A percentile compares a stretch with the other conserved stretches of the same genome.
Evolutionary conservation across 2,113 vertebrate species (phyloP).

Genomic region (Dicrurus megarhynchus): DNA sequence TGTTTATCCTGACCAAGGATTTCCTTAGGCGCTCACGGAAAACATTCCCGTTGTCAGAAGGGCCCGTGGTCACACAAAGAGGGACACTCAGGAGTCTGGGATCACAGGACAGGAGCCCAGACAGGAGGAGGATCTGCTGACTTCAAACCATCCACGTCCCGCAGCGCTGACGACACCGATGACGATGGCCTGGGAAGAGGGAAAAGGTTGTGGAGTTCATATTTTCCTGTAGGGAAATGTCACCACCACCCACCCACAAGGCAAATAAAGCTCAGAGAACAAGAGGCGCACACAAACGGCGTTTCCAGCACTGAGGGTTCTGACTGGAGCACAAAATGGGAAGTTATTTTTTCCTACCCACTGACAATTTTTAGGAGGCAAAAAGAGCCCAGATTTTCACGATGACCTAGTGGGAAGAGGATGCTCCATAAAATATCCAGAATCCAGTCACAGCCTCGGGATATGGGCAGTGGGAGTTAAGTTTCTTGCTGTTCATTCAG

Average conservation of each 20-base stretch:
- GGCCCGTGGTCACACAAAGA: conserved; percentile 44
- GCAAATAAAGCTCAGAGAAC: conserved; percentile 7
- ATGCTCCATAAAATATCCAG: not conserved
- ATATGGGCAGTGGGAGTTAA: not conserved
- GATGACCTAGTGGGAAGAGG: not conserved
- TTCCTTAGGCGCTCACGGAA: conserved; percentile 62
- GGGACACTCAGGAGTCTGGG: conserved; percentile 40
- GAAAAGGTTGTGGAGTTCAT: conserved; percentile 15
- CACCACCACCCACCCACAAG: not conserved
- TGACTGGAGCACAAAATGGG: not conserved
- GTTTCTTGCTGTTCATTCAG: not conserved
- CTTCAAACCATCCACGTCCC: not conserved
- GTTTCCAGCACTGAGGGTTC: not conserved
- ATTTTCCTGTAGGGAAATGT: conserved; percentile 23
- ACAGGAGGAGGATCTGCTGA: conserved; percentile 25
- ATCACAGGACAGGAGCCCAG: not conserved
- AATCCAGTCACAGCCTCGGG: accelerated
- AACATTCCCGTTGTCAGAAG: conserved; percentile 46
- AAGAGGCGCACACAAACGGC: not conserved
- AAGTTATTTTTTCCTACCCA: not conserved
- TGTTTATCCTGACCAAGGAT: conserved; percentile 69
- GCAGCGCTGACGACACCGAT: not conserved
- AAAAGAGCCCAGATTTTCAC: not conserved
- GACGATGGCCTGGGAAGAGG: not conserved
- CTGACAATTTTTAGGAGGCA: not conserved